Conservation (phyloP, 2,113 vertebrate genomes). For the Orthonyx spaldingii region DNA sequence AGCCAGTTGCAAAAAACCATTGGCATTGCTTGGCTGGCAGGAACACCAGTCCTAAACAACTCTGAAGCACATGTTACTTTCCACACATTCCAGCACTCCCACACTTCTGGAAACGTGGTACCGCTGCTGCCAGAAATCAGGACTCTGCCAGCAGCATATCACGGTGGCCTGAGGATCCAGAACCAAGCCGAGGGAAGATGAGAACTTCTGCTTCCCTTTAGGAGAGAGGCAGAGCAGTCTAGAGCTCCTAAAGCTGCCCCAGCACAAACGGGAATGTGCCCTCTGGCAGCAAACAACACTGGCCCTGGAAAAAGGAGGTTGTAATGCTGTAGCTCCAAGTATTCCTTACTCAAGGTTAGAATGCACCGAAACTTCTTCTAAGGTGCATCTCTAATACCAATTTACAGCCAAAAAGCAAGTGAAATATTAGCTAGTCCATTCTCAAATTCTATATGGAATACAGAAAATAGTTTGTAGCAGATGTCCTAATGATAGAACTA, state of each 20-base stretch:
- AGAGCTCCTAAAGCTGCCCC: neutral
- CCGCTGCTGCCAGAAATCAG: neutral
- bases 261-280: fast-evolving
- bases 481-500: neutral
- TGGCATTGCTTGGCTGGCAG: neutral
- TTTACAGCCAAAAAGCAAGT: neutral
- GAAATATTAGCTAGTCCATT: neutral
- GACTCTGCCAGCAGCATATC: neutral
- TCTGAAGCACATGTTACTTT: neutral
- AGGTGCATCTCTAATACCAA: neutral
- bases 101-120: fast-evolving
- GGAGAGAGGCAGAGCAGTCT: neutral
- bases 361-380: neutral
- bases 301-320: neutral
- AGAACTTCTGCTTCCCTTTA: neutral
- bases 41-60: neutral
- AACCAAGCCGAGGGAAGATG: neutral
- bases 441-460: neutral
- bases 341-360: neutral
- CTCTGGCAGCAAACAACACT: neutral
- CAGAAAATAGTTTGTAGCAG: neutral
- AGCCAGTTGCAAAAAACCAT: neutral
- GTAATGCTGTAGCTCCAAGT: neutral
- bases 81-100: neutral
- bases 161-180: neutral